Evolutionary conservation across 1,140 invertebrate species (phyloP).

Genomic region (Drosophila rufa): DNA sequence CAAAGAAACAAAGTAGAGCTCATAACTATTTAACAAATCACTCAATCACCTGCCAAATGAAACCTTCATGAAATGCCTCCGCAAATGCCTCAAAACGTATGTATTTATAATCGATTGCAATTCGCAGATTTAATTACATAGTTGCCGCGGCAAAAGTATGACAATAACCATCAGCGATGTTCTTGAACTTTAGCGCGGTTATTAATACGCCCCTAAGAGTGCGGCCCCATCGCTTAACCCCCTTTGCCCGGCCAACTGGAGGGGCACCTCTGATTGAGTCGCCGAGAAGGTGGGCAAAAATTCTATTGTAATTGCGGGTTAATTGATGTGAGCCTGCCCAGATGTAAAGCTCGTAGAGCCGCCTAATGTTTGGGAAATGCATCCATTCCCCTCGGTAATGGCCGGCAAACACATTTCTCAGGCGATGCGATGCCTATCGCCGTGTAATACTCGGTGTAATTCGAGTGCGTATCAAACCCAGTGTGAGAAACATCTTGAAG

Average conservation of each 20-base stretch:
- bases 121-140: conserved; percentile 55
- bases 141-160: conserved; percentile 53
- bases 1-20: conserved; percentile 6
- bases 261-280: conserved; percentile 34
- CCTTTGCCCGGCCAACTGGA: conserved; percentile 20
- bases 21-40: conserved; percentile 18
- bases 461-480: conserved; percentile 26
- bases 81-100: conserved; percentile 27
- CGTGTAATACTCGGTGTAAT: conserved; percentile 40
- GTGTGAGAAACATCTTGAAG: conserved; percentile 54
- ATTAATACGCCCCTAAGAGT: conserved; percentile 56
- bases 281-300: conserved; percentile 34
- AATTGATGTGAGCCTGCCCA: conserved; percentile 55
- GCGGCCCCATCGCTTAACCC: conserved; percentile 47
- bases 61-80: conserved; percentile 20
- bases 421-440: conserved; percentile 48
- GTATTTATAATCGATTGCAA: conserved; percentile 48
- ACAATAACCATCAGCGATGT: conserved; percentile 69
- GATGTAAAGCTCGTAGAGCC: conserved; percentile 45
- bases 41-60: conserved; percentile 10
- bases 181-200: conserved; percentile 63
- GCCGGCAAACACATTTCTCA: conserved; percentile 37
- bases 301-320: conserved; percentile 67
- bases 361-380: conserved; percentile 40
- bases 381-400: conserved; percentile 44